phyloP scores from a whole-genome alignment of 2,113 vertebrate genomes.

The Cercopithecus mona region DNA sequence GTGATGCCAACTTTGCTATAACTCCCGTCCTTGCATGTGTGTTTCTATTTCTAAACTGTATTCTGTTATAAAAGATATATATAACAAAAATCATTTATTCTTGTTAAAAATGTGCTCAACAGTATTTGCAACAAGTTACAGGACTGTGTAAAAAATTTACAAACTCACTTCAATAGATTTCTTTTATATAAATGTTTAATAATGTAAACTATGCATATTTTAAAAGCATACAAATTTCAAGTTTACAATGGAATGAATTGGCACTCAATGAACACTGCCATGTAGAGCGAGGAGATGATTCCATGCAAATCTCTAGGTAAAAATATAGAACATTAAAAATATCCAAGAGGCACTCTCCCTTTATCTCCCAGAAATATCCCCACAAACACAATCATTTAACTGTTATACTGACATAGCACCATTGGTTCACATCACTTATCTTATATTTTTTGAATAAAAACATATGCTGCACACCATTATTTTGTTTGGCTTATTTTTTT shows the following conservation, averaged over 20 bases:
- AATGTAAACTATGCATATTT: not conserved
- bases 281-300: not conserved
- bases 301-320: not conserved
- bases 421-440: not conserved
- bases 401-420: not conserved
- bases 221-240: not conserved
- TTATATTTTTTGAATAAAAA: not conserved
- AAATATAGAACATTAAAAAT: not conserved
- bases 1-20: not conserved
- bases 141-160: not conserved
- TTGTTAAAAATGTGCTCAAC: not conserved
- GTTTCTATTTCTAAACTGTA: not conserved
- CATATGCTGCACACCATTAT: not conserved
- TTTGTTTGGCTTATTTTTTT: not conserved
- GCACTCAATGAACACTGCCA: not conserved
- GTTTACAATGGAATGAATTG: not conserved
- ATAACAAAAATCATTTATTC: not conserved
- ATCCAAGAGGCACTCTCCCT: rapidly evolving
- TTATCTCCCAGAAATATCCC: not conserved
- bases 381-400: not conserved
- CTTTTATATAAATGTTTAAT: not conserved
- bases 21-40: not conserved
- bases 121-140: not conserved
- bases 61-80: not conserved
- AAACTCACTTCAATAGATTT: not conserved